These are phyloP conservation scores for Chelonia mydas DNA, from an alignment of 2,797 vertebrate species.

Conservation along the genomic window DNA sequence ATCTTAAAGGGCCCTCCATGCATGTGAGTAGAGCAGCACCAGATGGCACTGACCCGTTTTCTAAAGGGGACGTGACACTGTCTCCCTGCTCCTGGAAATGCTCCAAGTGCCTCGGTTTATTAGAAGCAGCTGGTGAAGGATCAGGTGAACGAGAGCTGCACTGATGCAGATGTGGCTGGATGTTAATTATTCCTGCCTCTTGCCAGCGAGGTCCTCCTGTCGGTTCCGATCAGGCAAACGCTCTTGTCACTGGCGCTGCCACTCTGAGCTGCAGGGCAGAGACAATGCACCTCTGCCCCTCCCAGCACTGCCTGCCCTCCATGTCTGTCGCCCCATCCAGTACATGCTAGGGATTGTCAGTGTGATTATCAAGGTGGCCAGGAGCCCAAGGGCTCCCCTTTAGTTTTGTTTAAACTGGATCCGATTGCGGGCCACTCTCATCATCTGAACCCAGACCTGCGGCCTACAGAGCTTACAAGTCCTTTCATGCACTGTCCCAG, in stretches of 20 bases:
- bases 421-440: not conserved
- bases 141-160: not conserved
- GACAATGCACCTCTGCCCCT: not conserved
- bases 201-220: not conserved
- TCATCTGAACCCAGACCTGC: not conserved
- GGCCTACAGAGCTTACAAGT: not conserved
- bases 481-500: not conserved
- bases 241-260: not conserved
- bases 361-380: not conserved
- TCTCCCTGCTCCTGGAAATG: not conserved
- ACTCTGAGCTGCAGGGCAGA: not conserved
- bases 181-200: not conserved
- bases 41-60: not conserved
- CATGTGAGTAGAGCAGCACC: not conserved
- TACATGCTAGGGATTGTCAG: not conserved
- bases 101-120: not conserved
- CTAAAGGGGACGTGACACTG: not conserved
- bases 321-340: not conserved
- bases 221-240: not conserved
- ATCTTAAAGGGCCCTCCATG: too few species aligned
- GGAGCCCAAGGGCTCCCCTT: not conserved
- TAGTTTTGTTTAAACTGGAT: not conserved
- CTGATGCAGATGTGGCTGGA: not conserved
- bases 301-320: not conserved
- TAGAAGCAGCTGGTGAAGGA: not conserved